phyloP scores from a whole-genome alignment of 2,888 invertebrate species.

The Drosophila cognata region DNA sequence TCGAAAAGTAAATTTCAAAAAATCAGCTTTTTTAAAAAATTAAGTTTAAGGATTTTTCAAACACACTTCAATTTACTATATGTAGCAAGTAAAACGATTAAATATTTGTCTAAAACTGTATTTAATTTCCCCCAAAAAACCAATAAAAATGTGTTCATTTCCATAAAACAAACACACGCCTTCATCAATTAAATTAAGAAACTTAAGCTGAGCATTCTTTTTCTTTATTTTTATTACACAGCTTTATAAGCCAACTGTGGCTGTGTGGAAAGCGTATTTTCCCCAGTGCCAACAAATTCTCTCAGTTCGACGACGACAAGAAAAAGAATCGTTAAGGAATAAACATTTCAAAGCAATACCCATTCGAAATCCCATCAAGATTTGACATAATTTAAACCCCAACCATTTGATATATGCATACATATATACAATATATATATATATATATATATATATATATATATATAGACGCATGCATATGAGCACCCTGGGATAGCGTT shows the following conservation, averaged over 20 bases:
- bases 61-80: neutral
- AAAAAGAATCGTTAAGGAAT: conserved; percentile 24
- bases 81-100: neutral
- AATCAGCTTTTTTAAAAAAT: neutral
- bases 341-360: conserved; percentile 55
- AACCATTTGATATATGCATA: conserved; percentile 55
- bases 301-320: neutral
- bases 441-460: neutral
- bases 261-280: neutral
- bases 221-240: conserved; percentile 17
- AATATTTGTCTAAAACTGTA: neutral
- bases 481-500: conserved; percentile 28
- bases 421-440: conserved; percentile 15
- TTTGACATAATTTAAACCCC: conserved; percentile 75
- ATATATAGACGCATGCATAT: conserved; percentile 5
- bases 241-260: neutral
- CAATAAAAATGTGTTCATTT: neutral
- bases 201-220: conserved; percentile 14
- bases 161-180: neutral
- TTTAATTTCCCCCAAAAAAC: neutral
- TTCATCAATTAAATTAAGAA: conserved; percentile 27
- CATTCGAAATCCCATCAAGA: conserved; percentile 76
- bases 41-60: neutral
- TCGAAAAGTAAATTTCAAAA: neutral
- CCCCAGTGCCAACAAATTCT: neutral